Evolutionary conservation across 2,888 invertebrate species (phyloP).

Genomic region (Imbricaverruca yamaguchii): DNA sequence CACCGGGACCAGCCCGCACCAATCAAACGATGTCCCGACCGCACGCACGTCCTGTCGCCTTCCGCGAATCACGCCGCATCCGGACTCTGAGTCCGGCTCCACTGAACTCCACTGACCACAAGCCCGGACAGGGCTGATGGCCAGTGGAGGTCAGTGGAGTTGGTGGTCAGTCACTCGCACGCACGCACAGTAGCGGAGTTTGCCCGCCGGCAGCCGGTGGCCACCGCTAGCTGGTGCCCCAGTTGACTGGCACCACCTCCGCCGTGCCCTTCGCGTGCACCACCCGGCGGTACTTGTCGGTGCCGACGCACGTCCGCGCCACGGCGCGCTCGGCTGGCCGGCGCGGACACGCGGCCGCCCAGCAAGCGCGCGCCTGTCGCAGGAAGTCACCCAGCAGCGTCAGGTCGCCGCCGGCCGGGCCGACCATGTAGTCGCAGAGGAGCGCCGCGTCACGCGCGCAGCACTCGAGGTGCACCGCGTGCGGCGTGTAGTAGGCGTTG

Average conservation of each 20-base stretch:
- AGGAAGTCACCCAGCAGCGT: slow-evolving; percentile 59
- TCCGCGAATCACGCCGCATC: no score
- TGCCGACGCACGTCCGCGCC: not conserved
- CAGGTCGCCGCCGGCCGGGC: slow-evolving; percentile 68
- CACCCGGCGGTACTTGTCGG: not conserved
- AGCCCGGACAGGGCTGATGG: no score
- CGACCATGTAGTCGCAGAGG: slow-evolving; percentile 61
- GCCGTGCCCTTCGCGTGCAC: not conserved
- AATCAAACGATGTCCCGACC: no score
- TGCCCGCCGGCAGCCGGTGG: no score
- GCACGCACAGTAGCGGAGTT: no score
- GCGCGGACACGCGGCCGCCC: not conserved
- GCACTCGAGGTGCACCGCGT: slow-evolving; percentile 64
- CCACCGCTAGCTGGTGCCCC: not conserved
- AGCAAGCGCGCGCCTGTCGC: slow-evolving; percentile 54
- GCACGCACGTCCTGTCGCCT: no score
- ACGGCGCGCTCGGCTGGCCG: not conserved
- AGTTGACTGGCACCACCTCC: not conserved
- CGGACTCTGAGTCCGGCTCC: no score
- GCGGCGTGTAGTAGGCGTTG: slow-evolving; percentile 54
- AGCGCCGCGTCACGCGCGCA: slow-evolving; percentile 55
- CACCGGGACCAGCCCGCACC: no score
- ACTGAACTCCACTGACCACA: no score
- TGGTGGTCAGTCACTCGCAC: no score
- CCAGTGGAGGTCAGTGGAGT: no score